Conservation (phyloP, 2,113 vertebrate genomes). For the Mesitornis unicolor region DNA sequence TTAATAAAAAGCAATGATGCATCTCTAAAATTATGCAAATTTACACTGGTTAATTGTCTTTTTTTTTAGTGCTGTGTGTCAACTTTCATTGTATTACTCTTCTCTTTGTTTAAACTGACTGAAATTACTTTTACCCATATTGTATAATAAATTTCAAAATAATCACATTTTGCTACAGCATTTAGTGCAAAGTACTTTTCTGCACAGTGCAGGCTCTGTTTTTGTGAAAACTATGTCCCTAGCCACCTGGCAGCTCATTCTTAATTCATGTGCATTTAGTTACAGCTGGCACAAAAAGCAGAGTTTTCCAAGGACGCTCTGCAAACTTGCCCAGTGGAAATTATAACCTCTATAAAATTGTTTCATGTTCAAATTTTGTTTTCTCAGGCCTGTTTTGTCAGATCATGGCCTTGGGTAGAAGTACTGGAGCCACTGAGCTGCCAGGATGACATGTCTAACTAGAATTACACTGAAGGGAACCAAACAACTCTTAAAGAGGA, state of each 20-base stretch:
- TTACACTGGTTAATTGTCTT: neutral
- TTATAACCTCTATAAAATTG: conserved; percentile 19
- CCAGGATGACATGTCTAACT: neutral
- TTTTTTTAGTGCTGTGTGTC: neutral
- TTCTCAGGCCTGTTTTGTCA: conserved; percentile 3
- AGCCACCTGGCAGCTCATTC: neutral
- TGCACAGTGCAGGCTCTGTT: neutral
- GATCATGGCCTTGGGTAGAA: neutral
- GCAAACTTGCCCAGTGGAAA: conserved; percentile 36
- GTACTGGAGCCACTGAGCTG: neutral
- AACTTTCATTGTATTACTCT: neutral
- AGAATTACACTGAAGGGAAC: neutral
- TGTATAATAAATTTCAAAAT: neutral
- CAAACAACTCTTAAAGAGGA: neutral
- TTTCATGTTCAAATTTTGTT: conserved; percentile 28
- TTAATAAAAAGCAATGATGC: neutral
- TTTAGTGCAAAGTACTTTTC: neutral
- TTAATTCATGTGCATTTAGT: neutral
- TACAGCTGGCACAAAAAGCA: conserved; percentile 9
- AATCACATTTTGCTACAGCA: neutral
- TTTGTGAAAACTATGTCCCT: neutral
- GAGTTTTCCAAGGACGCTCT: conserved; percentile 39
- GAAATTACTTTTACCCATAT: neutral
- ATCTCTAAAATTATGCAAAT: neutral
- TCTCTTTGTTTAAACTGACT: neutral